Base-by-base conservation (phyloP, 2,113 vertebrate species). In the Elachura formosa region DNA sequence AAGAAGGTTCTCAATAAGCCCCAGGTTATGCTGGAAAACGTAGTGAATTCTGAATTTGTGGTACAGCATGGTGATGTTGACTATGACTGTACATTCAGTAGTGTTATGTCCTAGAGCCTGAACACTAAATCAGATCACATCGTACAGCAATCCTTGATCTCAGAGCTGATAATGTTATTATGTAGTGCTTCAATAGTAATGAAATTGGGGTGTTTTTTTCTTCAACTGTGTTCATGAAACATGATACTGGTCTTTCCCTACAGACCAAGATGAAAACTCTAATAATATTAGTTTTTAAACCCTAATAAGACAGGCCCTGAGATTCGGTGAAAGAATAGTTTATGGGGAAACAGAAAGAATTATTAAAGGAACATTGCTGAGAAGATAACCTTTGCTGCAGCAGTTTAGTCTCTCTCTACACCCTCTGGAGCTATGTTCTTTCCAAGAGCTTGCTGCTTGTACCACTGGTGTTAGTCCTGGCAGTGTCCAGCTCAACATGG, bases 51-150 rank as follows among this genome's bases (percentile, higher is more conserved):
- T 67, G 51, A 67, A 40, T 52, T 73, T 51, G 40, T 68, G 49
- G 67, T 52, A 0, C 20, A 87, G 54, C 41, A 19, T 46, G 62
- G 64, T 67, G 46, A 31, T 61, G 62, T 31, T 49, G 10, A 12
- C 36, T 38, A 1, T 1, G 0, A 11, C 23, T 59, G 59, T 36
- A 55, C 36, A 12, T 58, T 67, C 7, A 43, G 0, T 54, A 54
- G 17, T 61, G 31, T 66, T 84, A 56, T 21, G 20, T 62, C n/a
- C n/a, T 66, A 34, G 34, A 78, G 25, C n/a, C 49, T 54, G 29
- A 71, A 59, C 45, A 34, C 6, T 48, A 29, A 48, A 46, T 46
- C 11, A 24, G 17, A 17, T 77, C 23, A 6, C 67, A 11, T 9
- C 63, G 41, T 84, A n/a, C 24, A 63, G 26, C 54, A 69, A 0